Conservation (phyloP, 2,888 invertebrate species). For the Dolichomitus sp. region DNA sequence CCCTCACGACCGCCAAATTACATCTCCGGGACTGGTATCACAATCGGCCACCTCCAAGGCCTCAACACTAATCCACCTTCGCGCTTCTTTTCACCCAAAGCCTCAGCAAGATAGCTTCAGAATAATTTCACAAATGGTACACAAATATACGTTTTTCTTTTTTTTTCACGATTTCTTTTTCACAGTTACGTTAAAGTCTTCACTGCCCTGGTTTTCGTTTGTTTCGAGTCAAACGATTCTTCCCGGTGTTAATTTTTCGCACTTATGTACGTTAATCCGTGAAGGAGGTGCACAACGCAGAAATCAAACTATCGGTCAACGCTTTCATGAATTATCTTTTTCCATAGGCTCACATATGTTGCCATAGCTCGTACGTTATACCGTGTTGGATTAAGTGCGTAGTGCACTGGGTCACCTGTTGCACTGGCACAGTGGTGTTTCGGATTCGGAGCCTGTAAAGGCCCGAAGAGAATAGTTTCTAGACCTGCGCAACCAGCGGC, state of each 20-base stretch:
- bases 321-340: not conserved
- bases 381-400: not conserved
- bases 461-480: not conserved
- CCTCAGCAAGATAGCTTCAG: conserved; percentile 2
- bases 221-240: not conserved
- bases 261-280: not conserved
- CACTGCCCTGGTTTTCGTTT: not conserved
- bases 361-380: not conserved
- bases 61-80: conserved; percentile 61
- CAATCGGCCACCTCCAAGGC: conserved; percentile 75
- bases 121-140: not conserved
- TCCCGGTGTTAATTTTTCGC: not conserved
- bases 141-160: not conserved
- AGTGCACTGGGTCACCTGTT: conserved; percentile 8
- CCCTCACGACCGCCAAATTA: conserved; percentile 81
- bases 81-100: conserved; percentile 9
- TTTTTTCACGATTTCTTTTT: not conserved
- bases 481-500: not conserved
- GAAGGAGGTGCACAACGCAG: not conserved
- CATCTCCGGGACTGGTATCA: conserved; percentile 83
- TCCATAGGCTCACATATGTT: not conserved
- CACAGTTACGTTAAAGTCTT: not conserved
- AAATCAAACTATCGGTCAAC: not conserved
- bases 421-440: not conserved
- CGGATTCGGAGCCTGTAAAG: not conserved